phyloP scores from a whole-genome alignment of 2,797 vertebrate species.

The Notolepis coatsorum region DNA sequence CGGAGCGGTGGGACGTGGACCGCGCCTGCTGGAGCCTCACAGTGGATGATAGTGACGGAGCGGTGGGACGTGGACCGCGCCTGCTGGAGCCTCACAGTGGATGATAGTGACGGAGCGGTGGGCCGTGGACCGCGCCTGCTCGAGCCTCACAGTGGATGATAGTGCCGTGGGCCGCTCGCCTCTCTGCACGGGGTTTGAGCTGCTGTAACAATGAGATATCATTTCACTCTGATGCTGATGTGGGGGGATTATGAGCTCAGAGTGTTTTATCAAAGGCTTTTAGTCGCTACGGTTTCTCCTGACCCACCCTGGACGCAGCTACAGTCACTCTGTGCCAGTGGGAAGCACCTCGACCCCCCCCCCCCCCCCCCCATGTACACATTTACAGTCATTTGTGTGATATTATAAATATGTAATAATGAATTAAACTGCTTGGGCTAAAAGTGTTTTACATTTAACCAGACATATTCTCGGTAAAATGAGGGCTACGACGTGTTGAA shows the following conservation, averaged over 20 bases:
- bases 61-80: not conserved
- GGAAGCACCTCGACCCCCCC: constrained; percentile 40
- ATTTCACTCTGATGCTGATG: constrained; percentile 76
- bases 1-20: not conserved
- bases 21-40: constrained; percentile 32
- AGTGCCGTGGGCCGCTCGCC: constrained; percentile 21
- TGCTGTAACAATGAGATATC: constrained; percentile 78
- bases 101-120: constrained; percentile 9
- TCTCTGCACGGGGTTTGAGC: constrained; percentile 38
- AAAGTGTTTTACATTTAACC: no score
- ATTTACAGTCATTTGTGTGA: no score
- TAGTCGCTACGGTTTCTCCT: constrained; percentile 73
- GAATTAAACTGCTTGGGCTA: no score
- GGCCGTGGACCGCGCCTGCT: constrained; percentile 10
- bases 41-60: no score
- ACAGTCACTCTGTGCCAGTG: constrained; percentile 59
- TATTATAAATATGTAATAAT: no score
- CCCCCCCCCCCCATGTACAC: constrained; percentile 16
- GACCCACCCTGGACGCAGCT: constrained; percentile 62
- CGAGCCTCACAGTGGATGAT: no score
- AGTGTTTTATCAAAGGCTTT: constrained; percentile 83
- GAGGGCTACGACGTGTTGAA: no score
- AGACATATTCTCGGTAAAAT: no score
- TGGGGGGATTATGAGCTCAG: constrained; percentile 80
- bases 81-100: not conserved